Base-by-base conservation (phyloP, 2,888 invertebrate genomes). In the Drosophila kambysellisi region DNA sequence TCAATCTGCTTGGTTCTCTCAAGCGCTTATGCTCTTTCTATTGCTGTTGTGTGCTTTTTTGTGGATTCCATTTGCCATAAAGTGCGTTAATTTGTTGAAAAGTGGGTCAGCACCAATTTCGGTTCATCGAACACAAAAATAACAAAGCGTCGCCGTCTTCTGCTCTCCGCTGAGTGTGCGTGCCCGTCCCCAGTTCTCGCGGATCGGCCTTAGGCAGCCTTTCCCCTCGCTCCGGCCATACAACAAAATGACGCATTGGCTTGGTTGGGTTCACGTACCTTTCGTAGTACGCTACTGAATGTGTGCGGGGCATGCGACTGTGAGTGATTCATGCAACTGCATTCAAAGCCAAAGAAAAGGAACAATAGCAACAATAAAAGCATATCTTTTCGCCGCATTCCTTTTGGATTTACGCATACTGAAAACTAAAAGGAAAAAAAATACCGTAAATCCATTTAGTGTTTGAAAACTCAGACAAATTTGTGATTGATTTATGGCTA, bases 111-210 rank as follows among this genome's bases (percentile, higher is more conserved):
- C 70, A 79, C 71, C 69, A 88, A 79, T 81, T 83, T 86, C 87
- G 87, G 90, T 88, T 87, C 90, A 87, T 87, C 87, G 90, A 88
- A 90, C 87, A 83, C 83, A 89, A 76, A 79, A 89, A 85, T 71
- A 90, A 85, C 86, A 70, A 67, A 64, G 56, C 67, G 59, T 64
- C 63, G n/a, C 15, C 33, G 12, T 11, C 52, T 9, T 15, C 33
- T 39, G 29, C 17, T 56, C n/a, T 39, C 29, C 11, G n/a, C 37
- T n/a, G 12, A n/a, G n/a, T 39, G 39, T 33, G 72, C 35, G 52
- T n/a, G 32, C 11, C 20, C 59, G 50, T 25, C 54, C 12, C 11
- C 32, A 33, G 48, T 74, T 56, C 60, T 79, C 30, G 60, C 35
- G 33, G 33, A 56, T 52, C 43, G 54, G 72, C 54, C 75, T 76